Evolutionary conservation across 2,797 vertebrate species (phyloP), one percentile per base, ranked within the genome.

Genomic region (Alcedo quadribrachys): DNA sequence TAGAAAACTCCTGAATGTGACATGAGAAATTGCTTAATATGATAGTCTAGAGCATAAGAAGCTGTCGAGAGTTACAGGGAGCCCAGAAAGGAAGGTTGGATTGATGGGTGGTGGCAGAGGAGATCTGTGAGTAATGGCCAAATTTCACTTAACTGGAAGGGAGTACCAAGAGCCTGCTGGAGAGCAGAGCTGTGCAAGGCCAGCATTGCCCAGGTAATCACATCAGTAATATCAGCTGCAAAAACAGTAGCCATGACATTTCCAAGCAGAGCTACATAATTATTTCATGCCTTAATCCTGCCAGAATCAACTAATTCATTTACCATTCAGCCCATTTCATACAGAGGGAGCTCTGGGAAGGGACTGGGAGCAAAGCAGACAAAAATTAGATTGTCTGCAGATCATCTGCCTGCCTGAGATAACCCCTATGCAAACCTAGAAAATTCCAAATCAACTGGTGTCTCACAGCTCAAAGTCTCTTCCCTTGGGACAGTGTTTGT

Each of bases 11-110:
- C 46, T 42, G n/a, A 60, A 37, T 8, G 15, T 37, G 46, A 68
- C 16, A 40, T 0, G 5, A 82, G 51, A 61, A 82, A 68, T 32
- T 12, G 18, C 42, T 55, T 58, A 50, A 37, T 0, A 1, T 22
- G n/a, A 40, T 0, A 76, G 45, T 22, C 9, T 15, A 13, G 35
- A 50, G 48, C 4, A 9, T 45, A 13, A 79, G 60, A 28, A 53
- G 32, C 33, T 24, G 54, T 12, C 0, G 1, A 48, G 51, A 2
- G 0, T 43, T 27, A 28, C 7, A 53, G 35, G 33, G 12, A 54
- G 48, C 25, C 25, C 25, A 51, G 50, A 16, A 51, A 51, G 50
- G 50, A 51, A 15, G 18, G 15, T 13, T 51, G 58, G 35, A 28
- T 18, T 68, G 1, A 1, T 1, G 1, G 25, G 19, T 10, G 7